Base-by-base conservation (phyloP, 2,113 vertebrate species). In the Xerus inauris region DNA sequence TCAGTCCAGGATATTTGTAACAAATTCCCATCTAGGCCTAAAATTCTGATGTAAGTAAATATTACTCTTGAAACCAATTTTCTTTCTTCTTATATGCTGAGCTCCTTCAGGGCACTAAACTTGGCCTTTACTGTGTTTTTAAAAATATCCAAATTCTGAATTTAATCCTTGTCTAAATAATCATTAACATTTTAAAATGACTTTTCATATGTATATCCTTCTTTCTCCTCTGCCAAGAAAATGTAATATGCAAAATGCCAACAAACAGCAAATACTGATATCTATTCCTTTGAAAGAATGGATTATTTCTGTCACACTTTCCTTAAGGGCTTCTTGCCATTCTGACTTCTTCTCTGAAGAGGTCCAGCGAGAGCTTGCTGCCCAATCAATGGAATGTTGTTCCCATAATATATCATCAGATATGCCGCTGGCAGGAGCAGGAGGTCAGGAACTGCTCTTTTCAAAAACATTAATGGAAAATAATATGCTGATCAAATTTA, bases 401-500 rank as follows among this genome's bases (percentile, higher is more conserved):
- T 45, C 9, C n/a, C 14, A 49, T 88, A 80, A 95, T 91, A 76
- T 71, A 93, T 95, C 94, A 75, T 79, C 69, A 93, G 47, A 88
- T 62, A 81, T 38, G 57, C 77, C 4, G 3, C 28, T 57, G 62
- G 79, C 51, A 93, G 73, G 87, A 93, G 20, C 26, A 80, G 59
- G 35, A 89, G 62, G 59, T 81, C 75, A 42, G 38, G 3, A 85
- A 59, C 30, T 92, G 75, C 38, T 71, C 81, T 95, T 97, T 94
- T 71, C 88, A 85, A 91, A 81, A 89, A 85, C 19, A 54, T 92
- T 71, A 91, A 72, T 59, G 49, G 59, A 93, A 94, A 95, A 91
- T 67, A 95, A 81, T 75, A 71, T 5, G 51, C 22, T 0, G 1
- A 65, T 64, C 42, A 87, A 93, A 35, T 87, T 94, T 84, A 91